Conservation (phyloP, 2,888 invertebrate genomes). For the Meiosimyza platycephala region DNA sequence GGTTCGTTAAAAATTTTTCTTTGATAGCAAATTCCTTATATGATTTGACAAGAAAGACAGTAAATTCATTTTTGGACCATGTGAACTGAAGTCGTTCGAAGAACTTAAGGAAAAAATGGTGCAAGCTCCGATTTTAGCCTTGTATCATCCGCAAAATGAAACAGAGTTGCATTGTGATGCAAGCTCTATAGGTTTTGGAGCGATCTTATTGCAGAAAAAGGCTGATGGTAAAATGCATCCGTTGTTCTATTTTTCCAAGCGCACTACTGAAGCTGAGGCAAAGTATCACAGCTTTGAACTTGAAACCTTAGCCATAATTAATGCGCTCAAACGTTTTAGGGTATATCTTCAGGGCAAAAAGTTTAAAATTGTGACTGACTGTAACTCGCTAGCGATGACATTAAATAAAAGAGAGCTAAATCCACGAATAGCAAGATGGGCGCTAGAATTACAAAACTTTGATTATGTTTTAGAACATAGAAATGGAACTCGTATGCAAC, state of each 20-base stretch:
- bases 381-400: conserved; percentile 4
- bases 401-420: conserved; percentile 26
- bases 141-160: conserved; percentile 50
- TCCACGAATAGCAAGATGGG: conserved; percentile 31
- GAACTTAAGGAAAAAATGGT: too few relatives aligned
- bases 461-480: conserved; percentile 38
- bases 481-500: conserved; percentile 22
- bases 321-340: not conserved
- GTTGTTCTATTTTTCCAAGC: not conserved
- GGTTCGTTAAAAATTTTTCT: conserved; percentile 42
- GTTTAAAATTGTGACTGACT: too few relatives aligned
- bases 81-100: conserved; percentile 39
- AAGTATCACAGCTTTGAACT: conserved; percentile 2
- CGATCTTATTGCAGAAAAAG: not conserved
- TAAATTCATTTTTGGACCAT: conserved; percentile 38
- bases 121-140: conserved; percentile 29
- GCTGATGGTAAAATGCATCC: not conserved
- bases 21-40: conserved; percentile 35
- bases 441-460: conserved; percentile 43
- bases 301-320: not conserved
- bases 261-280: not conserved
- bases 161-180: conserved; percentile 48
- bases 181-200: conserved; percentile 39
- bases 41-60: conserved; percentile 40
- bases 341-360: not conserved